Evolutionary conservation across 2,888 invertebrate species (phyloP).

Genomic region (Tanytarsus gracilentus): DNA sequence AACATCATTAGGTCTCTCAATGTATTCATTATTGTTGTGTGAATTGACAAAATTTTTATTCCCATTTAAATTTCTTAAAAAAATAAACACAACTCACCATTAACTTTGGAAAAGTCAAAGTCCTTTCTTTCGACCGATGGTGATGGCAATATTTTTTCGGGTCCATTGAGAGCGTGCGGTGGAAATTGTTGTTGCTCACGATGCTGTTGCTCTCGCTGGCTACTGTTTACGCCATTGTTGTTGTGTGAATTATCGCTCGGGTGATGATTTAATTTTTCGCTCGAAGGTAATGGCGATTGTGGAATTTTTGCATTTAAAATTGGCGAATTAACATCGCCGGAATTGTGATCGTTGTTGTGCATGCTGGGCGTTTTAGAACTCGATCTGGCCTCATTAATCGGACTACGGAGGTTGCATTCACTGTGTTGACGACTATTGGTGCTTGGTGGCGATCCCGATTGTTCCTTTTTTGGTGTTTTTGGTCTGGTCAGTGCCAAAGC

Average conservation of each 20-base stretch:
- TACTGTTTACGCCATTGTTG: constrained; percentile 33
- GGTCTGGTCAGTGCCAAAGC: constrained; percentile 56
- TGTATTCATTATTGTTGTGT: neutral
- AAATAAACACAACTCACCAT: constrained; percentile 38
- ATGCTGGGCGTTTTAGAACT: neutral
- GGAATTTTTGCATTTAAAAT: constrained; percentile 12
- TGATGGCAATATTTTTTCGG: constrained; percentile 39
- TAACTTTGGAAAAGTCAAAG: constrained; percentile 43
- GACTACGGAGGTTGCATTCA: constrained; percentile 21
- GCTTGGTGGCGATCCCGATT: constrained; percentile 38
- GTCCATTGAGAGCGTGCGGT: constrained; percentile 25
- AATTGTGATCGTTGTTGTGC: constrained; percentile 8
- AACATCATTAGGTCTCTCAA: neutral
- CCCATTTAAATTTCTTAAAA: too few species aligned
- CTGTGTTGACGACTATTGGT: neutral
- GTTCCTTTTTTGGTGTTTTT: constrained; percentile 45
- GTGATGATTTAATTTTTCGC: constrained; percentile 20
- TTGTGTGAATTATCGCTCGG: constrained; percentile 20
- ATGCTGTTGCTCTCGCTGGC: constrained; percentile 35
- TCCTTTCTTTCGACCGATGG: constrained; percentile 39
- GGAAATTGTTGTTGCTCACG: constrained; percentile 9
- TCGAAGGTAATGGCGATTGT: constrained; percentile 5
- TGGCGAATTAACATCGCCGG: constrained; percentile 18
- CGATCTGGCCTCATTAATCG: neutral
- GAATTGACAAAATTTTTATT: neutral